These are phyloP conservation scores for Steinernema hermaphroditum DNA, from an alignment of 2,888 invertebrate genomes.

Conservation along the genomic window DNA sequence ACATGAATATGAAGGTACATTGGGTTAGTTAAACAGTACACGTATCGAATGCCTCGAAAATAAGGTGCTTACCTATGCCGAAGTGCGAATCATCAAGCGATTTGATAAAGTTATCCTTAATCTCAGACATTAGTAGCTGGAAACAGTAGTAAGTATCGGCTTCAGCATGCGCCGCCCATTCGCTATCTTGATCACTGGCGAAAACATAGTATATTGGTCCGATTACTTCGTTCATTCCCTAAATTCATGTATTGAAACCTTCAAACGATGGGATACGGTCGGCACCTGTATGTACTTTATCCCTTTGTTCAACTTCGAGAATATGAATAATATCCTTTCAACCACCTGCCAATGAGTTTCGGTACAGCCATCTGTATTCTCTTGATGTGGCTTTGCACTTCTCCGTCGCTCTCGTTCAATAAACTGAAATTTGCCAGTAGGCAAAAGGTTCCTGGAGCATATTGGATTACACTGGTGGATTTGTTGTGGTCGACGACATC, in stretches of 20 bases:
- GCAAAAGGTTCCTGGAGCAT: not conserved
- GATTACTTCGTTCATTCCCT: constrained; percentile 99
- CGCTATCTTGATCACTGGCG: constrained; percentile 82
- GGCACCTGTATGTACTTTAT: constrained; percentile 77
- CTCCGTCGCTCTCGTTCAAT: constrained; percentile 3
- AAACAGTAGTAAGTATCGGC: constrained; percentile 98
- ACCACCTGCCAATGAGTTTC: constrained; percentile 94
- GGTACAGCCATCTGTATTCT: constrained; percentile 76
- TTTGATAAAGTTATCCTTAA: constrained; percentile 89
- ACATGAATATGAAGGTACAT: no score
- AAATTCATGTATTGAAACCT: constrained; percentile 64
- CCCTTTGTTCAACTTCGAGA: constrained; percentile 95
- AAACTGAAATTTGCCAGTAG: not conserved
- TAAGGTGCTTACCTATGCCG: constrained; percentile 57
- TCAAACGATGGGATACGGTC: not conserved
- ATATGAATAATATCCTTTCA: constrained; percentile 91
- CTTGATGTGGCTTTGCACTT: constrained; percentile 23
- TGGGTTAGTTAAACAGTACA: not conserved
- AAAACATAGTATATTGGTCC: constrained; percentile 94
- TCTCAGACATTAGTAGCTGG: constrained; percentile 95
- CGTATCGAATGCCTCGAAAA: not conserved
- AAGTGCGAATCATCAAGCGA: constrained; percentile 77
- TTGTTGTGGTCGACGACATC: constrained; percentile 42
- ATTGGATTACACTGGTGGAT: constrained; percentile 36
- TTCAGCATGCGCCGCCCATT: constrained; percentile 87